A percentile compares a stretch with the other conserved stretches of the same genome.
phyloP scores from a whole-genome alignment of 2,113 vertebrate genomes.

The Saccopteryx leptura region DNA sequence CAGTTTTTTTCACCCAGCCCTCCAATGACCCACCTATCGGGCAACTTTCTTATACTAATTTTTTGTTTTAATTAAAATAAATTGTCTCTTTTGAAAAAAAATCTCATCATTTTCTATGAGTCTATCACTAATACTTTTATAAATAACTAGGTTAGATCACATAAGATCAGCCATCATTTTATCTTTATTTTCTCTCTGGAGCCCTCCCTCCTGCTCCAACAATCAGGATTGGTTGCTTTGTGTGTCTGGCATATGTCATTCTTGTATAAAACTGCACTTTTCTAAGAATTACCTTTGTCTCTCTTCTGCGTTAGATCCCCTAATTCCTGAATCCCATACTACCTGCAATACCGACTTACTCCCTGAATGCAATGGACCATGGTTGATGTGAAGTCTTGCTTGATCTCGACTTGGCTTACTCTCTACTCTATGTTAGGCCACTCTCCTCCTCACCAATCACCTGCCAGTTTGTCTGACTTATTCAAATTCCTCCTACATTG shows the following conservation, averaged over 20 bases:
- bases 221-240: background rate
- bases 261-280: background rate
- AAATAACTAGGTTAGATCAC: background rate
- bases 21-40: background rate
- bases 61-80: background rate
- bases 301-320: background rate
- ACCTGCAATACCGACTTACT: background rate
- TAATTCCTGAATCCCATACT: background rate
- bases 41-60: background rate
- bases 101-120: background rate
- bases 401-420: background rate
- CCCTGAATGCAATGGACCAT: background rate
- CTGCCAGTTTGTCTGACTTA: background rate
- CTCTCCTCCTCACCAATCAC: background rate
- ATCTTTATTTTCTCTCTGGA: background rate
- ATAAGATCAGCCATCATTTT: background rate
- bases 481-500: background rate
- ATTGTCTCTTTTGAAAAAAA: background rate
- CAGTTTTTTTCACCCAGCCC: background rate
- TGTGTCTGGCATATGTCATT: no score
- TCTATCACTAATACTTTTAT: background rate
- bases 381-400: no score
- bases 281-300: background rate
- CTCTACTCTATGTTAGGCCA: background rate
- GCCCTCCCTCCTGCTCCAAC: background rate